Evolutionary conservation across 2,888 invertebrate genomes (phyloP).

Genomic region (Pyrrhosoma nymphula): DNA sequence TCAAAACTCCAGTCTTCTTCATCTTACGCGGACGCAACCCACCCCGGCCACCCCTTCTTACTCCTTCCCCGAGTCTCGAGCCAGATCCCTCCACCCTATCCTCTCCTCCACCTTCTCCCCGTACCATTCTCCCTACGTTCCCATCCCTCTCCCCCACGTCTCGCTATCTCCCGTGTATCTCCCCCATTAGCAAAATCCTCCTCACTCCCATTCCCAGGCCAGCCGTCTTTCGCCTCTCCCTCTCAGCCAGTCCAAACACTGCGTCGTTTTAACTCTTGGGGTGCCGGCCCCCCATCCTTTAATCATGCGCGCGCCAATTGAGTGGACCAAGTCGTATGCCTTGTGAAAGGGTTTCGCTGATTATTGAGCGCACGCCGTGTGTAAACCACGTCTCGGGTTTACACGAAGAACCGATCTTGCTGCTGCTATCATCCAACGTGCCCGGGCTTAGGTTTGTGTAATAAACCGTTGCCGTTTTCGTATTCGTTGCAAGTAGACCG

Average conservation of each 20-base stretch:
- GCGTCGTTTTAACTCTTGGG: not conserved
- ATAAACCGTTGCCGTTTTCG: no score
- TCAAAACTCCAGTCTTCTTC: conserved; percentile 1
- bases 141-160: not conserved
- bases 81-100: not conserved
- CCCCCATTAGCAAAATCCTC: not conserved
- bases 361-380: not conserved
- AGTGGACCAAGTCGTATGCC: not conserved
- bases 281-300: conserved; percentile 24
- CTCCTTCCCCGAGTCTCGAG: not conserved
- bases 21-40: not conserved
- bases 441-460: not conserved
- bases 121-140: not conserved
- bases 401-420: not conserved
- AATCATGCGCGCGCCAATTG: conserved; percentile 37
- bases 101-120: not conserved
- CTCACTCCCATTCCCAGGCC: no score
- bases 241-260: conserved; percentile 31
- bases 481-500: no score
- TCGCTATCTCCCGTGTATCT: not conserved
- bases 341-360: conserved; percentile 4
- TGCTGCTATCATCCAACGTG: not conserved
- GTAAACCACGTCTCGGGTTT: not conserved
- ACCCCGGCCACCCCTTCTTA: not conserved
- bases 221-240: not conserved